Conservation (phyloP, 2,113 vertebrate species). For the Himantopus leucocephalus region DNA sequence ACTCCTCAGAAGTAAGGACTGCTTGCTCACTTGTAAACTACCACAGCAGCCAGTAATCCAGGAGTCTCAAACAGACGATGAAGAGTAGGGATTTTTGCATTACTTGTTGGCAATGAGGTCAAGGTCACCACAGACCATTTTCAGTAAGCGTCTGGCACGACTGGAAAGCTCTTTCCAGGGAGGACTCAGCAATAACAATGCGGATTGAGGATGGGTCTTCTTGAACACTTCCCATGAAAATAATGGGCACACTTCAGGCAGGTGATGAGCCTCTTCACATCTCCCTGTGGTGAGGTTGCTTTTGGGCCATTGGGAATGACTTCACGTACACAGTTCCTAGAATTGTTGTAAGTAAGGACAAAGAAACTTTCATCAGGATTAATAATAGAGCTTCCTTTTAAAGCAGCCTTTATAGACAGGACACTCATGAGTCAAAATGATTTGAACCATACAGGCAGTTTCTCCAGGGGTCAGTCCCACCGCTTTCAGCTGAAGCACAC, state of each 20-base stretch:
- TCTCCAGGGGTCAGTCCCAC: not conserved
- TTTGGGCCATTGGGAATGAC: not conserved
- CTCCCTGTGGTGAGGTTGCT: not conserved
- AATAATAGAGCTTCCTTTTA: not conserved
- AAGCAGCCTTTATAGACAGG: not conserved
- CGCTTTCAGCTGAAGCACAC: not conserved
- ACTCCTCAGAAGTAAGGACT: not conserved
- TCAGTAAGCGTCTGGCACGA: not conserved
- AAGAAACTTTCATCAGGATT: not conserved
- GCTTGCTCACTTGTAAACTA: not conserved
- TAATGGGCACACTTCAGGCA: not conserved
- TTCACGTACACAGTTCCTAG: not conserved
- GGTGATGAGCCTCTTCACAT: not conserved
- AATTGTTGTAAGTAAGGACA: not conserved
- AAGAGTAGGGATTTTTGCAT: not conserved
- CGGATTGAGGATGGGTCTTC: not conserved
- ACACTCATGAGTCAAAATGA: not conserved
- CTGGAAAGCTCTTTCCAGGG: not conserved
- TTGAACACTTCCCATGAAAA: not conserved
- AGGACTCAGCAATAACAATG: not conserved
- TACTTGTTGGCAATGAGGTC: not conserved
- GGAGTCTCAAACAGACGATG: not conserved
- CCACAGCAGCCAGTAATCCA: not conserved
- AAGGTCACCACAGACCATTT: not conserved
- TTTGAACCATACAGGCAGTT: not conserved